Conservation (phyloP, 2,888 invertebrate species). For the Junonia oenone region DNA sequence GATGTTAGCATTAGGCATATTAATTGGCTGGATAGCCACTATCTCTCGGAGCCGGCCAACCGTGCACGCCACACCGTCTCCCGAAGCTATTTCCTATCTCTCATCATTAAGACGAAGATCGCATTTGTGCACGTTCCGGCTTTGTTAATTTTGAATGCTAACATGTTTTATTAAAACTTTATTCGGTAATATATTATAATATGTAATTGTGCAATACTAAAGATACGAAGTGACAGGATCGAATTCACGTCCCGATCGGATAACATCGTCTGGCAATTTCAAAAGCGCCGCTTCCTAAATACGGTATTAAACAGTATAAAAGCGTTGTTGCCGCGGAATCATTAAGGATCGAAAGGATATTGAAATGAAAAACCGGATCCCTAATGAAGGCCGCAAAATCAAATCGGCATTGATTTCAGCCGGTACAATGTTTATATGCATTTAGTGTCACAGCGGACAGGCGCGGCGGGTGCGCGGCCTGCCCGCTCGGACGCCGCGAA, state of each 20-base stretch:
- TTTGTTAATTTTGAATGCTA: background rate
- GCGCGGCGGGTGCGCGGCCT: conserved; percentile 31
- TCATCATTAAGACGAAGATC: conserved; percentile 28
- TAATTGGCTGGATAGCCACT: conserved; percentile 73
- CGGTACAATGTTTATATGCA: conserved; percentile 63
- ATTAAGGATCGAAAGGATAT: conserved; percentile 68
- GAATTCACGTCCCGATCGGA: conserved; percentile 46
- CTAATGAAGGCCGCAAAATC: conserved; percentile 76
- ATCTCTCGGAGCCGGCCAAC: conserved; percentile 57
- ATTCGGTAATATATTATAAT: conserved; percentile 28
- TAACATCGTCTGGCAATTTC: conserved; percentile 48
- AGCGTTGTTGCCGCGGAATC: conserved; percentile 68
- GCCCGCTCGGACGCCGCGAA: conserved; percentile 21
- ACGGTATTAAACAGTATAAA: conserved; percentile 67
- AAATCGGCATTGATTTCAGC: conserved; percentile 72
- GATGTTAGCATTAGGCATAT: conserved; percentile 80
- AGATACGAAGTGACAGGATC: conserved; percentile 32
- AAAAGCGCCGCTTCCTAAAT: conserved; percentile 73
- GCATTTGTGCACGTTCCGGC: conserved; percentile 10
- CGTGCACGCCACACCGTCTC: conserved; percentile 50
- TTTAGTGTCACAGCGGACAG: conserved; percentile 55
- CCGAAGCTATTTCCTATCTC: conserved; percentile 41
- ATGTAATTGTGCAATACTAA: conserved; percentile 54
- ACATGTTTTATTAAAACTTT: background rate
- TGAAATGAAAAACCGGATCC: conserved; percentile 74